Evolutionary conservation across 2,797 vertebrate genomes (phyloP).

Genomic region (Lithobates sylvaticus): DNA sequence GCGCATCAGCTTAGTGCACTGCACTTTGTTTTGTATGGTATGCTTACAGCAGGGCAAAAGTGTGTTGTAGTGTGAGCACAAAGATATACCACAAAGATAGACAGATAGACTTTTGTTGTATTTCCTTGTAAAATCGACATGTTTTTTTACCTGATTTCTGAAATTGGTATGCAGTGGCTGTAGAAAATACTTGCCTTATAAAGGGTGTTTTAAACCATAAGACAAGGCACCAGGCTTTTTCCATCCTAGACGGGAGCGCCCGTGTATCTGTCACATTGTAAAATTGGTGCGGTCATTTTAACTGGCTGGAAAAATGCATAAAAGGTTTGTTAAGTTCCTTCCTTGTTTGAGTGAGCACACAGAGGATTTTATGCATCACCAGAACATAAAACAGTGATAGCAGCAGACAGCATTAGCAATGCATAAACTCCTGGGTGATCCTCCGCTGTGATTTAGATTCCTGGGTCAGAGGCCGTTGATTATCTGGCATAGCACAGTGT

Average conservation of each 20-base stretch:
- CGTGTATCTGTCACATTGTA: slow-evolving; percentile 49
- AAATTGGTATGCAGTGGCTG: no score
- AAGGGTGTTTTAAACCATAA: slow-evolving; percentile 29
- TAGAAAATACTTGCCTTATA: neutral
- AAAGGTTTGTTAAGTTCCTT: slow-evolving; percentile 49
- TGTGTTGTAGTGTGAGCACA: no score
- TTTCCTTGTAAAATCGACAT: no score
- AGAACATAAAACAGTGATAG: slow-evolving; percentile 40
- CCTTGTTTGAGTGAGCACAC: slow-evolving; percentile 49
- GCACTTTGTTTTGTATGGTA: no score
- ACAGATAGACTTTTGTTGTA: no score
- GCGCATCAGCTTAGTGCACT: no score
- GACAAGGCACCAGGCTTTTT: slow-evolving; percentile 22
- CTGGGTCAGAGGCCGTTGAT: slow-evolving; percentile 42
- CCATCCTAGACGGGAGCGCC: slow-evolving; percentile 45
- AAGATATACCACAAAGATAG: no score
- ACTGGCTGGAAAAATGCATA: slow-evolving; percentile 43
- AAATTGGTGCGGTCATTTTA: slow-evolving; percentile 49
- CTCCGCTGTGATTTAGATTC: slow-evolving; percentile 48
- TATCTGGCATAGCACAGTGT: slow-evolving; percentile 42
- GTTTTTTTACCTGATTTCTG: no score
- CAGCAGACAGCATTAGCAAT: slow-evolving; percentile 18
- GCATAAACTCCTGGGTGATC: slow-evolving; percentile 57
- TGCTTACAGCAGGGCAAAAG: no score
- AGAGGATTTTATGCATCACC: slow-evolving; percentile 49